Evolutionary conservation across 2,888 invertebrate genomes (phyloP).

Genomic region (Noctua pronuba): DNA sequence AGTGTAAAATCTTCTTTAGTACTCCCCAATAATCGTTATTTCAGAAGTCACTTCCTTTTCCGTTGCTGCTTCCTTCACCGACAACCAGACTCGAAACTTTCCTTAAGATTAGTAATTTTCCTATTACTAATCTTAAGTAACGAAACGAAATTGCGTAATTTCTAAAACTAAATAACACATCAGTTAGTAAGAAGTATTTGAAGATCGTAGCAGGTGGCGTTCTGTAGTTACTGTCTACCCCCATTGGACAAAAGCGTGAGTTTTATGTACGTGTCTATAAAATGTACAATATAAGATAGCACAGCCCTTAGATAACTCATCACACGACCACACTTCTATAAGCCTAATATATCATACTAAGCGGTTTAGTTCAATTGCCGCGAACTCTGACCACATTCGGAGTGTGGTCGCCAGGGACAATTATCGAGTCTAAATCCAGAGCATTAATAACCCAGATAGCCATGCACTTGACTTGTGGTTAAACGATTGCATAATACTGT

Average conservation of each 20-base stretch:
- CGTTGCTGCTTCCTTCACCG: not conserved
- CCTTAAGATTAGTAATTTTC: not conserved
- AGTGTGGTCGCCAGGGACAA: slow-evolving; percentile 70
- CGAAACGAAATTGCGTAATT: not conserved
- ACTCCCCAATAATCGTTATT: no score
- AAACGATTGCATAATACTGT: slow-evolving; percentile 71
- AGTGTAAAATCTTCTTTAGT: no score
- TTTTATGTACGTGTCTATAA: not conserved
- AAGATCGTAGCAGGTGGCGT: not conserved
- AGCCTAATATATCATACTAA: slow-evolving; percentile 52
- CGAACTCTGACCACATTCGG: slow-evolving; percentile 70
- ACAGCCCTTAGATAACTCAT: slow-evolving; percentile 5
- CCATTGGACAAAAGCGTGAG: not conserved
- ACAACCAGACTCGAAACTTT: not conserved
- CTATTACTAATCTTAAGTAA: not conserved
- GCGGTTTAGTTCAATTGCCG: slow-evolving; percentile 67
- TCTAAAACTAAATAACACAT: no score
- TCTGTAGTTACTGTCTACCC: not conserved
- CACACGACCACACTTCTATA: slow-evolving; percentile 9
- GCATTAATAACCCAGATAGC: slow-evolving; percentile 79
- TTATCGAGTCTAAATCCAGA: slow-evolving; percentile 76
- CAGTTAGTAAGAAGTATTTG: not conserved
- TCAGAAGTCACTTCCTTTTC: no score
- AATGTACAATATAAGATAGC: not conserved
- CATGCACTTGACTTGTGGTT: slow-evolving; percentile 77